phyloP scores from a whole-genome alignment of 2,888 invertebrate species.

The Dicyrtomina minuta region DNA sequence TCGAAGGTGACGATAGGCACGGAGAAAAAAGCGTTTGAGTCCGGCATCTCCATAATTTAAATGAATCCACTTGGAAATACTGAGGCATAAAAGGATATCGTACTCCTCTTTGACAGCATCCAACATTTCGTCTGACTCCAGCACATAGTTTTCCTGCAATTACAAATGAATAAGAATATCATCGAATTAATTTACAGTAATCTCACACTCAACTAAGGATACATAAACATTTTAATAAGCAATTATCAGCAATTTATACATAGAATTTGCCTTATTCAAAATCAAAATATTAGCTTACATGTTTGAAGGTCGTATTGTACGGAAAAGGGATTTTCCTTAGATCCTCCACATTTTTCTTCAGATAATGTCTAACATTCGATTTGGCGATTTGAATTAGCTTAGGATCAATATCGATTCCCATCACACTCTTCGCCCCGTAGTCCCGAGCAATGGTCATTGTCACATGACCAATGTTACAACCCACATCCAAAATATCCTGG shows the following conservation, averaged over 20 bases:
- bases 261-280: too few relatives aligned
- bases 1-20: conserved; percentile 85
- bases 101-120: conserved; percentile 85
- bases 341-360: conserved; percentile 59
- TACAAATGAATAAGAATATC: too few relatives aligned
- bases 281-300: conserved; percentile 69
- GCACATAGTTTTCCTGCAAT: conserved; percentile 87
- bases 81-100: conserved; percentile 91
- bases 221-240: too few relatives aligned
- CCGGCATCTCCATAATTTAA: conserved; percentile 96
- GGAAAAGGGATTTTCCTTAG: conserved; percentile 66
- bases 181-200: too few relatives aligned
- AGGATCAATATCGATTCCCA: conserved; percentile 93
- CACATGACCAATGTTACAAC: conserved; percentile 95
- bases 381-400: conserved; percentile 75
- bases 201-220: too few relatives aligned
- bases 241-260: too few relatives aligned
- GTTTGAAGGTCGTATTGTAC: conserved; percentile 83
- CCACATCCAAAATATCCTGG: conserved; percentile 86
- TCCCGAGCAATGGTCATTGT: conserved; percentile 86
- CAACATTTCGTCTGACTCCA: conserved; percentile 80
- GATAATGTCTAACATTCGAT: conserved; percentile 72
- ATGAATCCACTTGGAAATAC: conserved; percentile 98
- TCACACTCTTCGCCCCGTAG: conserved; percentile 77
- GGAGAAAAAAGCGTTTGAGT: conserved; percentile 84